These are phyloP conservation scores for Tetramorium bicarinatum DNA, from an alignment of 2,888 invertebrate genomes.

Conservation along the genomic window DNA sequence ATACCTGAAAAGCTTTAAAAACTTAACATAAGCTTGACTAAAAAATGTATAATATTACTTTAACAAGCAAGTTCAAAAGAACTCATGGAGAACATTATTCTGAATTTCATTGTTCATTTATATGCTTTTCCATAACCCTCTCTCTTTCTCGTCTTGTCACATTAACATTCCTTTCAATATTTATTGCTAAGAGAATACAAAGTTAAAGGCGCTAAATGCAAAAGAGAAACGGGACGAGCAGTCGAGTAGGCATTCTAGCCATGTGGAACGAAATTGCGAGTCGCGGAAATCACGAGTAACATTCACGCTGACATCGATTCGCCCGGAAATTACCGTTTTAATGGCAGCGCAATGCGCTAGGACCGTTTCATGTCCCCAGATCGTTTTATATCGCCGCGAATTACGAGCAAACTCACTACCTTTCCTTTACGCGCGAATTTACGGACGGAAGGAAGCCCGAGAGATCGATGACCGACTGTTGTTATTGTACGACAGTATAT, in stretches of 20 bases:
- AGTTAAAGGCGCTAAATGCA: conserved; percentile 2
- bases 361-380: conserved; percentile 23
- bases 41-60: neutral
- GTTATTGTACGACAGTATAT: conserved; percentile 29
- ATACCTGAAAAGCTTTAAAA: neutral
- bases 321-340: conserved; percentile 40
- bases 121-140: neutral
- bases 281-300: conserved; percentile 23
- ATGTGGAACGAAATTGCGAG: neutral
- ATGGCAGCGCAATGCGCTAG: conserved; percentile 29
- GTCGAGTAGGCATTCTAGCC: neutral
- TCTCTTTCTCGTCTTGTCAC: neutral
- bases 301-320: conserved; percentile 37
- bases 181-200: neutral
- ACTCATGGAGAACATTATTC: neutral
- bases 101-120: neutral
- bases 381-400: conserved; percentile 48
- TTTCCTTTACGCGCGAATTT: conserved; percentile 32
- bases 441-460: conserved; percentile 30
- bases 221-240: neutral
- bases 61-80: neutral
- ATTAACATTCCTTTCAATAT: neutral
- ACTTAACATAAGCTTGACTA: neutral
- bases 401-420: conserved; percentile 27
- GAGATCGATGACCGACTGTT: conserved; percentile 40